Evolutionary conservation across 2,113 vertebrate species (phyloP).

Genomic region (Phocoena sinus): DNA sequence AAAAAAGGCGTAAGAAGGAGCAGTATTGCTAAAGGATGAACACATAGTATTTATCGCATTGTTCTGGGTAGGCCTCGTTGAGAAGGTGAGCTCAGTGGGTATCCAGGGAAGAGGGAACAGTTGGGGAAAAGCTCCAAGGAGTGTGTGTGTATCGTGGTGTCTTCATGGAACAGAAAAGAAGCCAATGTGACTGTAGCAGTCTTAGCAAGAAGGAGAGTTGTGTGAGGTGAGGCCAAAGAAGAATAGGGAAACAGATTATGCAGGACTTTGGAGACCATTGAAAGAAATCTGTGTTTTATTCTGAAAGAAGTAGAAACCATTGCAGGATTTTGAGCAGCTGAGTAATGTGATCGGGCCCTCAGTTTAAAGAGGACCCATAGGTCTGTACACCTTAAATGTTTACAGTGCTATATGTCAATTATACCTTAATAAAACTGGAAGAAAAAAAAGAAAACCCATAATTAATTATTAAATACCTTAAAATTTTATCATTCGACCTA

Average conservation of each 20-base stretch:
- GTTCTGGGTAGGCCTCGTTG: neutral
- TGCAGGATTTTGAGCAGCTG: neutral
- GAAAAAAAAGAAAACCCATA: neutral
- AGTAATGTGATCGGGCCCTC: neutral
- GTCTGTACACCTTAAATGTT: neutral
- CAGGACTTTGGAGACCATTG: neutral
- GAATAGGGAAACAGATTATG: neutral
- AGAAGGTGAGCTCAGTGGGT: neutral
- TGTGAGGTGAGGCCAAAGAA: neutral
- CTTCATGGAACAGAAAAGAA: neutral
- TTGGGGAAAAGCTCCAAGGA: neutral
- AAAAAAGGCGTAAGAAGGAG: neutral
- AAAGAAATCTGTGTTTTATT: neutral
- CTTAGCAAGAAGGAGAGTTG: neutral
- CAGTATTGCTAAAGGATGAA: neutral
- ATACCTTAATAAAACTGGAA: neutral
- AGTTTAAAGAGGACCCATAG: conserved; percentile 3
- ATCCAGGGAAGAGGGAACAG: neutral
- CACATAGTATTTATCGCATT: neutral
- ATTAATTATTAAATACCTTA: conserved; percentile 7
- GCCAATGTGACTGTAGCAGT: neutral
- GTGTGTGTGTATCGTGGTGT: no score
- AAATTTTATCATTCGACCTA: neutral
- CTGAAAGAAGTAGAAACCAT: neutral
- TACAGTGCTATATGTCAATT: neutral